Evolutionary conservation across 2,888 invertebrate species (phyloP).

Genomic region (Nomada fucata): DNA sequence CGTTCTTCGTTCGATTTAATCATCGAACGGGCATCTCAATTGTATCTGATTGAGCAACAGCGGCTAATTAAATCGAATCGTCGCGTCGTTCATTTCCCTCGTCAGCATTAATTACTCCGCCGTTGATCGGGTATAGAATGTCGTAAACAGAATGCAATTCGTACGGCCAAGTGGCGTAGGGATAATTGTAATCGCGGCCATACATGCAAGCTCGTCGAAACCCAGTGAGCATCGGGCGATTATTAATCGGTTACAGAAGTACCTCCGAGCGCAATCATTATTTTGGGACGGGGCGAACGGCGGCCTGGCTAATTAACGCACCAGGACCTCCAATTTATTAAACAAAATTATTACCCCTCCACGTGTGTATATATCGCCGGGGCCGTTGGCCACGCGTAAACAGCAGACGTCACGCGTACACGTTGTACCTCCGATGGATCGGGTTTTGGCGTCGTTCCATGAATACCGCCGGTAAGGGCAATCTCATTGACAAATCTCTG

Average conservation of each 20-base stretch:
- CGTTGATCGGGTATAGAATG: not conserved
- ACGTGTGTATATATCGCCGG: slow-evolving; percentile 6
- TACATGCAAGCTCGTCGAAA: not conserved
- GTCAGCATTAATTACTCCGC: slow-evolving; percentile 19
- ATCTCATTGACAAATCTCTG: slow-evolving; percentile 58
- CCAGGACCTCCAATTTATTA: slow-evolving; percentile 56
- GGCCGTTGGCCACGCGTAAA: slow-evolving; percentile 3
- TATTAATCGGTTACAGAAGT: slow-evolving; percentile 30
- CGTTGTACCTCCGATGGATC: slow-evolving; percentile 37
- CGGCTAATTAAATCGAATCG: slow-evolving; percentile 34
- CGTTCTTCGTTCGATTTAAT: not conserved
- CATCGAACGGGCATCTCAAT: too few relatives aligned
- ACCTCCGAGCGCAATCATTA: slow-evolving; percentile 34
- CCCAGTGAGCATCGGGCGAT: slow-evolving; percentile 7
- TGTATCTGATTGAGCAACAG: not conserved
- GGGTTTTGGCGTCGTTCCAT: slow-evolving; percentile 57
- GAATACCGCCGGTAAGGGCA: slow-evolving; percentile 26
- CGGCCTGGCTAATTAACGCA: slow-evolving; percentile 47
- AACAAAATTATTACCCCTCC: slow-evolving; percentile 40
- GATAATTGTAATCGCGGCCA: slow-evolving; percentile 20
- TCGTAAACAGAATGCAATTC: slow-evolving; percentile 27
- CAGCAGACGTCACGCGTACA: slow-evolving; percentile 1
- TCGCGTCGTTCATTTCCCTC: slow-evolving; percentile 21
- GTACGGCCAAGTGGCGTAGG: slow-evolving; percentile 25
- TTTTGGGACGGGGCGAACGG: slow-evolving; percentile 28